Percentiles rank a stretch among this genome's conserved stretches.
These are phyloP conservation scores for Ditylenchus dipsaci DNA, from an alignment of 1,140 invertebrate genomes.

Conservation along the genomic window DNA sequence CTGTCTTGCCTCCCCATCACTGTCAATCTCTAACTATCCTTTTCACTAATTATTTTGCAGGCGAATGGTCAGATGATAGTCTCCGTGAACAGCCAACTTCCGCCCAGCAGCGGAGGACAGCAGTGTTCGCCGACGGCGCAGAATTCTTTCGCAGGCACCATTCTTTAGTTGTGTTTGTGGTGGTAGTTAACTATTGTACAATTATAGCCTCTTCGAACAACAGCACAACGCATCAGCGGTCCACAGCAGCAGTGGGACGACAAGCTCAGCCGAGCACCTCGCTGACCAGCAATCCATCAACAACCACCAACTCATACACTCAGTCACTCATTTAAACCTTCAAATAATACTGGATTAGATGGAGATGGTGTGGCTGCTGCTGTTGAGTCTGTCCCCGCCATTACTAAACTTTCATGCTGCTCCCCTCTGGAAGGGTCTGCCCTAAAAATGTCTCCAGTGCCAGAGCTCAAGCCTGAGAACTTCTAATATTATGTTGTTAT, in stretches of 20 bases:
- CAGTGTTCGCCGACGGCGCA: neutral
- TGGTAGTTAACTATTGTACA: neutral
- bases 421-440: too few species aligned
- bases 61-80: constrained; percentile 4
- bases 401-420: neutral
- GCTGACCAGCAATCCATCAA: neutral
- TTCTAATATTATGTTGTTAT: too few species aligned
- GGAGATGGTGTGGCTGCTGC: too few species aligned
- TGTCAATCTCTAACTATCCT: neutral
- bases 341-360: neutral
- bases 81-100: neutral
- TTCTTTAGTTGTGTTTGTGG: neutral
- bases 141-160: neutral
- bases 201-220: neutral
- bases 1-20: neutral
- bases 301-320: neutral
- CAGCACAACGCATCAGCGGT: neutral
- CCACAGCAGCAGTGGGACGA: neutral
- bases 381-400: neutral
- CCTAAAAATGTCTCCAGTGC: too few species aligned
- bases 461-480: too few species aligned
- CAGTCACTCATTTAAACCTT: constrained; percentile 6
- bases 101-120: neutral
- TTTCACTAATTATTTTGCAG: neutral
- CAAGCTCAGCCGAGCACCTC: neutral